Evolutionary conservation across 1,140 invertebrate genomes (phyloP).

Genomic region (Varroa destructor): DNA sequence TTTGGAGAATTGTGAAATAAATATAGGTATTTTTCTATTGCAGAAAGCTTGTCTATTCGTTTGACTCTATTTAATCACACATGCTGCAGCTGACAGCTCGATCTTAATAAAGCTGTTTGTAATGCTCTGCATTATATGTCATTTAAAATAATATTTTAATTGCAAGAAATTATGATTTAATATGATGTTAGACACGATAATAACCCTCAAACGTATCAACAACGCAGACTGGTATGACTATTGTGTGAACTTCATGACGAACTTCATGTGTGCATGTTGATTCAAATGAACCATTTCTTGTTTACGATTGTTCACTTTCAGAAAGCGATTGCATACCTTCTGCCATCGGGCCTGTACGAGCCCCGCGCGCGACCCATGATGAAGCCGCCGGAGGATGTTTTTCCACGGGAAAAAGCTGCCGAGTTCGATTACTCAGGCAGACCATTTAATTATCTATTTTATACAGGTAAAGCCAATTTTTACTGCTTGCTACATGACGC

Average conservation of each 20-base stretch:
- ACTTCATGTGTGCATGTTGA: too few relatives aligned
- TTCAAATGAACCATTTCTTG: slow-evolving; percentile 12
- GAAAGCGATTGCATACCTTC: slow-evolving; percentile 74
- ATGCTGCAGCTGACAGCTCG: too few relatives aligned
- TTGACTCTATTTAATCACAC: too few relatives aligned
- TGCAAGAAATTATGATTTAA: too few relatives aligned
- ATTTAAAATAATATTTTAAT: too few relatives aligned
- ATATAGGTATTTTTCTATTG: neutral
- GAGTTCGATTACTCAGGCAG: slow-evolving; percentile 76
- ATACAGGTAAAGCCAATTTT: slow-evolving; percentile 69
- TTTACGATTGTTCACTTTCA: slow-evolving; percentile 39
- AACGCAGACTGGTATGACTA: too few relatives aligned
- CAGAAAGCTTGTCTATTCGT: too few relatives aligned
- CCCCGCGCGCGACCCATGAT: slow-evolving; percentile 65
- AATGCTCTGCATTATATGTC: too few relatives aligned
- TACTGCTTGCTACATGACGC: slow-evolving; percentile 50
- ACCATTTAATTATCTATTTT: slow-evolving; percentile 76
- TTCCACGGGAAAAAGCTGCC: slow-evolving; percentile 55
- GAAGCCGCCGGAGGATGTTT: slow-evolving; percentile 68
- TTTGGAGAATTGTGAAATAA: neutral
- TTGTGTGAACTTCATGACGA: too few relatives aligned
- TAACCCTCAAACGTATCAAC: too few relatives aligned
- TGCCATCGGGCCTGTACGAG: slow-evolving; percentile 77
- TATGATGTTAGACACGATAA: too few relatives aligned
- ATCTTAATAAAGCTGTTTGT: too few relatives aligned